Evolutionary conservation across 1,140 invertebrate genomes (phyloP), one percentile per base, ranked within the genome.

Genomic region (Apocrypta bakeri): DNA sequence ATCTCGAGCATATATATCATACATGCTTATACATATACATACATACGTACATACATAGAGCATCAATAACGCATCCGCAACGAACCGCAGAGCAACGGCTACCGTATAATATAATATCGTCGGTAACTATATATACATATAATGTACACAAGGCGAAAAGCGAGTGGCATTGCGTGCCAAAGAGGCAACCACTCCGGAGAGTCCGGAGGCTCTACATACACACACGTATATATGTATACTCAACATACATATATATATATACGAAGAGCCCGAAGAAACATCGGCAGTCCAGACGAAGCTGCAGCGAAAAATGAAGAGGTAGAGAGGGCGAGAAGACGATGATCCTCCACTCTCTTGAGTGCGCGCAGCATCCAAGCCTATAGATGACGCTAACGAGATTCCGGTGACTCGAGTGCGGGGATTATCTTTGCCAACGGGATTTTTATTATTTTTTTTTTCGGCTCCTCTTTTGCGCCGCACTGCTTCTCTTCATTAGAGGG

Each of bases 161-260:
- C 78, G 71, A 81, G 79, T 73, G 56, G 79, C 31, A 40, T 74
- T 81, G 21, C 79, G 69, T 81, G 71, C 56, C 48, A 71, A 81
- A 81, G 79, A 29, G 79, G 21, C 79, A 24, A n/a, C 24, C 40
- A n/a, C 25, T 12, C 25, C 17, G 17, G 64, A 68, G 24, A 56
- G 48, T n/a, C n/a, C n/a, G n/a, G n/a, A n/a, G n/a, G n/a, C n/a
- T n/a, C n/a, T n/a, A n/a, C n/a, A n/a, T n/a, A n/a, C n/a, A n/a
- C n/a, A n/a, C n/a, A n/a, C 21, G 6, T n/a, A 56, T 37, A n/a
- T n/a, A n/a, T n/a, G n/a, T n/a, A n/a, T n/a, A n/a, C n/a, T n/a
- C n/a, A n/a, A n/a, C n/a, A n/a, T 37, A 37, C 17, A 24, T 63
- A 24, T 12, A 24, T 37, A 8, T 37, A 37, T 37, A 37, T 63